Evolutionary conservation across 2,888 invertebrate genomes (phyloP), one percentile per base, ranked within the genome.

Genomic region (Aphrophora alni): DNA sequence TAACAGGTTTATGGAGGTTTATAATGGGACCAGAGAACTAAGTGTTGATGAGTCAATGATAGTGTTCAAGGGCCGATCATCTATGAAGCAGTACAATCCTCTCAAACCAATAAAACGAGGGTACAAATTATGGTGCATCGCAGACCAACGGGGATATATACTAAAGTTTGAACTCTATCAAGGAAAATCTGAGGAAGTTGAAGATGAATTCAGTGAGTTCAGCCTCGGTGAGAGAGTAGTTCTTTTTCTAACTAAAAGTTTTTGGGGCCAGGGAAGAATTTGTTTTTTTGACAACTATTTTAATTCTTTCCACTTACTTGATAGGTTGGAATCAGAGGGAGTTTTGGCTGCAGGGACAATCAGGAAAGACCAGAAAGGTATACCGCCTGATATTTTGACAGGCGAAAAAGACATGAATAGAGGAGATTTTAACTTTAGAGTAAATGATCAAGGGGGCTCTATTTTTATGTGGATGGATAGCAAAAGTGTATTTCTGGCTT

Each of bases 391-490:
- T 26, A 71, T 77, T 28, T 33, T 70, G 12, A 8, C 21, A 77
- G 28, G 7, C 33, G n/a, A 71, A 28, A 33, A 33, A 33, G 24
- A 28, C 8, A n/a, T 77, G 25, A 77, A 5, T 14, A 33, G 77
- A 38, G 77, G 77, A 38, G 24, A 77, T 21, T 71, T 38, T 28
- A 38, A 77, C 44, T 71, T 38, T 26, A 28, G 77, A 59, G 27
- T 28, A 21, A 27, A 25, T 21, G 33, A 21, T n/a, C 14, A 33
- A 44, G 38, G 33, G 0, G 1, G 14, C 12, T 17, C 44, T 38
- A n/a, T 71, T 38, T 77, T 77, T 33, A 72, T 38, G 51, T 72
- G 78, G 78, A 38, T 25, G n/a, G 78, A 72, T 70, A 78, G n/a
- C 17, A 72, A 51, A 72, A 1, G 14, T 7, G 72, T 78, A 4